Percentiles rank a stretch among this genome's conserved stretches.
Conservation (phyloP, 2,113 vertebrate species). For the Catharus bicknelli region DNA sequence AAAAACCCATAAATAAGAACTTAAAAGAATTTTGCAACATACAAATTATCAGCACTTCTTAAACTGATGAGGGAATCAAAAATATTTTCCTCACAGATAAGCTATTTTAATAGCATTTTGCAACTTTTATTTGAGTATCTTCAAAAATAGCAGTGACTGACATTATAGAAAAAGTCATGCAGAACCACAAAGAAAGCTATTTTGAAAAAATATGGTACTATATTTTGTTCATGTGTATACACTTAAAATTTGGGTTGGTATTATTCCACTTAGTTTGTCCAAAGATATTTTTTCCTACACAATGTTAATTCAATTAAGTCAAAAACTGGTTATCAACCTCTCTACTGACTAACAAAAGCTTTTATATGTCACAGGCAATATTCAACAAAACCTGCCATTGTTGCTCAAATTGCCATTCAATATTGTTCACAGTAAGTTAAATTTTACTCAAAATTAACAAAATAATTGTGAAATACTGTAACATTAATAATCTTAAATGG, state of each 20-base stretch:
- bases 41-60: background rate
- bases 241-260: background rate
- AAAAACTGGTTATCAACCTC: background rate
- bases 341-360: background rate
- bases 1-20: background rate
- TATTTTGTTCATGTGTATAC: background rate
- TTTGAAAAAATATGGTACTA: background rate
- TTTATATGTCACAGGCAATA: background rate
- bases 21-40: background rate
- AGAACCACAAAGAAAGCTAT: background rate
- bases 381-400: slow-evolving; percentile 15
- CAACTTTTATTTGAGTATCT: background rate
- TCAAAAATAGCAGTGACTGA: background rate
- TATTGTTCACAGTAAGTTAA: background rate
- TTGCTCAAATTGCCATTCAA: background rate
- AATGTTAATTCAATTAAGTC: background rate
- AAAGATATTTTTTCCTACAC: background rate
- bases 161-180: background rate
- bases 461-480: background rate
- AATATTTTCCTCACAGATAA: background rate
- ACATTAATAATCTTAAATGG: background rate
- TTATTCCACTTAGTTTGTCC: background rate
- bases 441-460: background rate
- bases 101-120: background rate
- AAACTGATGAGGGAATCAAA: background rate